phyloP scores from a whole-genome alignment of 2,113 vertebrate genomes.

The Ciconia boyciana region DNA sequence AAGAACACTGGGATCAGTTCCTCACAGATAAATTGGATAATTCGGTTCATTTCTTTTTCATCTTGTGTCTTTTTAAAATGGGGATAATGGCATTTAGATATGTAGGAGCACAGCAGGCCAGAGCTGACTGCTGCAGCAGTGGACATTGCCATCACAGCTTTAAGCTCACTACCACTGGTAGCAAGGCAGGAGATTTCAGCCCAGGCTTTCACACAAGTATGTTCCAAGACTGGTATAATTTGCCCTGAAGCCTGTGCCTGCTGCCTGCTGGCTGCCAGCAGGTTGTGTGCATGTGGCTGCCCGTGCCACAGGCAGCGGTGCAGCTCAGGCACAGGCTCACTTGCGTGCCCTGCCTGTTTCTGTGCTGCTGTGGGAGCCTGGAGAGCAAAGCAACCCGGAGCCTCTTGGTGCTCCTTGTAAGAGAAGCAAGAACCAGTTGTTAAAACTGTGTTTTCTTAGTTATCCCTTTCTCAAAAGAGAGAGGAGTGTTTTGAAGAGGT shows the following conservation, averaged over 20 bases:
- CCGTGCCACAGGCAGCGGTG: background rate
- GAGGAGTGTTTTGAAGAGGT: background rate
- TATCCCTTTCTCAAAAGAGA: background rate
- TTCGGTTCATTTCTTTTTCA: background rate
- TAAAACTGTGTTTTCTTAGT: background rate
- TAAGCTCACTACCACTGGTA: background rate
- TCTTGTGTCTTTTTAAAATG: background rate
- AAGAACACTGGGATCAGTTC: background rate
- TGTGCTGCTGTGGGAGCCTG: background rate
- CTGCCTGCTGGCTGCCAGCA: background rate
- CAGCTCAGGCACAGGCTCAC: background rate
- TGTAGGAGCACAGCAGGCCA: background rate
- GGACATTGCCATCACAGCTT: background rate
- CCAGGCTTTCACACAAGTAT: background rate
- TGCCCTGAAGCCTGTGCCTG: background rate
- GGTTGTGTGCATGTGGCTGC: background rate
- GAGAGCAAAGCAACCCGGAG: fast-evolving
- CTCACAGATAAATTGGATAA: background rate
- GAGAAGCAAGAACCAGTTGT: background rate
- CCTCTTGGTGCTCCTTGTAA: background rate
- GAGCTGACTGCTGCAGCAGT: background rate
- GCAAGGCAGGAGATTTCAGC: background rate
- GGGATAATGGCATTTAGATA: background rate
- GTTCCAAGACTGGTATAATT: background rate
- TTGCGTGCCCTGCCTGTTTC: fast-evolving